Conservation (phyloP, 2,888 invertebrate species). For the Brachypalpus laphriformis region DNA sequence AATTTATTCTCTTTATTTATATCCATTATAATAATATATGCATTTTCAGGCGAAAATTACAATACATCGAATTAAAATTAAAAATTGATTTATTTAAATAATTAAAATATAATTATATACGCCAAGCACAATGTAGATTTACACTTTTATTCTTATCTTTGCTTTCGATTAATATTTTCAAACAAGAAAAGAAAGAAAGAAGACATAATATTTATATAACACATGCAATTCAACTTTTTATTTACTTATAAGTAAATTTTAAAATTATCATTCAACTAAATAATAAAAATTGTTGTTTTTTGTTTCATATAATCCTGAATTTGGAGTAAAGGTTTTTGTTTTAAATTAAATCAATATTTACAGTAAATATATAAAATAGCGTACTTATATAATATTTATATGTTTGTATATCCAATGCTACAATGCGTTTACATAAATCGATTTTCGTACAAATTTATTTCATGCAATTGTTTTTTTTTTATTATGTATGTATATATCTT, state of each 20-base stretch:
- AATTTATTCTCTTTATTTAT: conserved; percentile 51
- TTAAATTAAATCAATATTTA: conserved; percentile 62
- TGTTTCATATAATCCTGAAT: conserved; percentile 41
- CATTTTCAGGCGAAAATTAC: conserved; percentile 31
- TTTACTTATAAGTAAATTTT: conserved; percentile 37
- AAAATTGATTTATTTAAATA: conserved; percentile 51
- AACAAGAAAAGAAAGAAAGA: conserved; percentile 27
- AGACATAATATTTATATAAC: conserved; percentile 28
- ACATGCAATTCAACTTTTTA: conserved; percentile 38
- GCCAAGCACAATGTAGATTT: conserved; percentile 28
- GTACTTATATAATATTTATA: conserved; percentile 31
- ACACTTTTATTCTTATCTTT: background rate
- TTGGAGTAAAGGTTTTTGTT: conserved; percentile 19
- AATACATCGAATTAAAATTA: conserved; percentile 45
- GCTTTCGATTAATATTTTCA: conserved; percentile 10
- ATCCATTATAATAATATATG: conserved; percentile 22
- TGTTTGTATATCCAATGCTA: conserved; percentile 26
- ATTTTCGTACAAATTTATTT: conserved; percentile 53
- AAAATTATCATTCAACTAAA: conserved; percentile 61
- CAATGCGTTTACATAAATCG: conserved; percentile 38
- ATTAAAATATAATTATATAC: conserved; percentile 37
- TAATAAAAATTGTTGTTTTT: conserved; percentile 64
- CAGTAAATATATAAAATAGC: conserved; percentile 53
- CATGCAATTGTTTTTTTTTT: too few species aligned
- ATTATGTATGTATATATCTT: background rate